phyloP scores from a whole-genome alignment of 2,113 vertebrate genomes.

The Gavia stellata region DNA sequence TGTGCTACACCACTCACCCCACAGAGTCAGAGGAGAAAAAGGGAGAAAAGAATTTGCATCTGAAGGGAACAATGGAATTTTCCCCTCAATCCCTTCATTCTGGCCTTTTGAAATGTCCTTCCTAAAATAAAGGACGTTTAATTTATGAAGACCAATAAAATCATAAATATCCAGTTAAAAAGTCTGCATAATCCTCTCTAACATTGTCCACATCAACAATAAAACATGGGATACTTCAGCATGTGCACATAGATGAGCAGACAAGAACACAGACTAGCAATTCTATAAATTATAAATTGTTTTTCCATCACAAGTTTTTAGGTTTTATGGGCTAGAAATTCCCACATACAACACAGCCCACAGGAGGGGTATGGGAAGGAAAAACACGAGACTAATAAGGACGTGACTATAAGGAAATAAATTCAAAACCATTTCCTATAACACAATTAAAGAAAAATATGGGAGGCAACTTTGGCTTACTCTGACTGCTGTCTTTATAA shows the following conservation, averaged over 20 bases:
- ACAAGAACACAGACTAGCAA: not conserved
- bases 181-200: not conserved
- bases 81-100: not conserved
- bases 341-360: not conserved
- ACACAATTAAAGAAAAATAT: conserved; percentile 40
- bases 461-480: conserved; percentile 38
- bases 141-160: conserved; percentile 24
- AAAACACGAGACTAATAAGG: conserved; percentile 33
- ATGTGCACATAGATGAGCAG: rapidly evolving
- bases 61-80: conserved; percentile 10
- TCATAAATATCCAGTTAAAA: not conserved
- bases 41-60: conserved; percentile 27
- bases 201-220: not conserved
- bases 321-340: conserved; percentile 9
- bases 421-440: conserved; percentile 54
- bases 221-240: not conserved
- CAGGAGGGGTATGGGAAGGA: conserved; percentile 14
- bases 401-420: conserved; percentile 56
- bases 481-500: not conserved
- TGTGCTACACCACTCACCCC: not conserved
- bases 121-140: not conserved
- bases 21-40: not conserved
- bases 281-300: not conserved
- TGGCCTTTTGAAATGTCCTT: not conserved
- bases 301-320: not conserved